These are phyloP conservation scores for Caenorhabditis becei DNA, from an alignment of 2,888 invertebrate genomes.

Conservation along the genomic window DNA sequence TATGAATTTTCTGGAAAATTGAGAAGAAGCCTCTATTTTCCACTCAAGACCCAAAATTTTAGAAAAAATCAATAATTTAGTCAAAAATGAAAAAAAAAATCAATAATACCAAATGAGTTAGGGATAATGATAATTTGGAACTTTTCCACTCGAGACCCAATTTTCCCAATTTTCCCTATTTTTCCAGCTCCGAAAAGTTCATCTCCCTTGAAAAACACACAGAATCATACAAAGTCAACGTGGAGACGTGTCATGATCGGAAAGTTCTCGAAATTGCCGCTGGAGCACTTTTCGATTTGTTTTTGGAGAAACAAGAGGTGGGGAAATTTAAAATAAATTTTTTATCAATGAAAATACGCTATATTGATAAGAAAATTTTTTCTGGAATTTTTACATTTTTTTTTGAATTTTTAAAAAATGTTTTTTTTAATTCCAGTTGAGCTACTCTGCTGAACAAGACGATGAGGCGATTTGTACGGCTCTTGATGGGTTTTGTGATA, in stretches of 20 bases:
- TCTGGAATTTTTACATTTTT: background rate
- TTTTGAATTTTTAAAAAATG: background rate
- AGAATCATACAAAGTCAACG: constrained; percentile 52
- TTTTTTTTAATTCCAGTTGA: constrained; percentile 51
- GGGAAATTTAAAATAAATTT: background rate
- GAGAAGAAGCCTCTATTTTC: background rate
- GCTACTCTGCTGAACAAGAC: constrained; percentile 62
- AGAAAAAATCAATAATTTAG: background rate
- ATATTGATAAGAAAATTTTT: too few relatives aligned
- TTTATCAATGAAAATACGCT: background rate
- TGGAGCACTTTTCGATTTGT: constrained; percentile 53
- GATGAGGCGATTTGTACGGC: constrained; percentile 42
- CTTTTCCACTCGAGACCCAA: background rate
- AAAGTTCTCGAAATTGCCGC: constrained; percentile 32
- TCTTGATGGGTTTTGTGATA: constrained; percentile 42
- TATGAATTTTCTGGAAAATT: too few relatives aligned
- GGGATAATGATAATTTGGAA: background rate
- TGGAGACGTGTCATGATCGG: constrained; percentile 63
- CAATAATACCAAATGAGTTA: background rate
- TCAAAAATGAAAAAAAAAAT: constrained; percentile 14
- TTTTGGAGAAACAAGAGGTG: constrained; percentile 67
- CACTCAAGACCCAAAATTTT: background rate
- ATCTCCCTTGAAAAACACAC: constrained; percentile 4
- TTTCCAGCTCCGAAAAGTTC: constrained; percentile 18
- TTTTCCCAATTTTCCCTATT: constrained; percentile 1